Percentiles rank a stretch among this genome's conserved stretches.
phyloP scores from a whole-genome alignment of 1,140 invertebrate species.

The Pemphigus obesinymphae region DNA sequence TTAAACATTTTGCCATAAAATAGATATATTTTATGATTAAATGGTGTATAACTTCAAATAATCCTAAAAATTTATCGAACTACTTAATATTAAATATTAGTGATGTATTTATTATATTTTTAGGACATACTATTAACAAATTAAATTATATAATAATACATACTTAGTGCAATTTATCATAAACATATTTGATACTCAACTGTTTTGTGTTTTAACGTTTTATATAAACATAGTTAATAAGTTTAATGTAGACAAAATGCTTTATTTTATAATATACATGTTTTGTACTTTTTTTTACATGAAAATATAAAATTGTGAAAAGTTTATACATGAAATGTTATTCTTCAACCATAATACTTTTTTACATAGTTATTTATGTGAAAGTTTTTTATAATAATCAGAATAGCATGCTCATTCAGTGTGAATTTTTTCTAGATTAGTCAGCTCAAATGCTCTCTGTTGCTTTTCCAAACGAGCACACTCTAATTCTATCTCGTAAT shows the following conservation, averaged over 20 bases:
- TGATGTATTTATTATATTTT: neutral
- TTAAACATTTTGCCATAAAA: neutral
- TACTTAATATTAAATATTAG: constrained; percentile 11
- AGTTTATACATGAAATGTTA: neutral
- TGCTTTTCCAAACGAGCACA: constrained; percentile 57
- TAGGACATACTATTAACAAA: neutral
- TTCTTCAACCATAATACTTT: constrained; percentile 25
- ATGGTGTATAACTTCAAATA: neutral
- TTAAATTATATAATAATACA: neutral
- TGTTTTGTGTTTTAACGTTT: constrained; percentile 14
- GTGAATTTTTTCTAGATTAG: neutral
- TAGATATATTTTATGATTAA: neutral
- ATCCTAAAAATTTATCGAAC: neutral
- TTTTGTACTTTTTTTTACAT: constrained; percentile 34
- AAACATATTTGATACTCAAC: constrained; percentile 1
- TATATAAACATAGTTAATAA: constrained; percentile 10
- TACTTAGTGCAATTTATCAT: constrained; percentile 25
- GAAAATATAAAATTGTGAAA: constrained; percentile 24
- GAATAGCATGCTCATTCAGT: neutral
- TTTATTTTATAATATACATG: constrained; percentile 31
- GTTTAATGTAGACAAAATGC: constrained; percentile 24
- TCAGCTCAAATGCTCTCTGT: constrained; percentile 45
- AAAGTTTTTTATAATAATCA: neutral
- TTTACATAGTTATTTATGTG: neutral
- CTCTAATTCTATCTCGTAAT: constrained; percentile 86